Evolutionary conservation across 2,888 invertebrate species (phyloP).

Genomic region (Brachypterus glaber): DNA sequence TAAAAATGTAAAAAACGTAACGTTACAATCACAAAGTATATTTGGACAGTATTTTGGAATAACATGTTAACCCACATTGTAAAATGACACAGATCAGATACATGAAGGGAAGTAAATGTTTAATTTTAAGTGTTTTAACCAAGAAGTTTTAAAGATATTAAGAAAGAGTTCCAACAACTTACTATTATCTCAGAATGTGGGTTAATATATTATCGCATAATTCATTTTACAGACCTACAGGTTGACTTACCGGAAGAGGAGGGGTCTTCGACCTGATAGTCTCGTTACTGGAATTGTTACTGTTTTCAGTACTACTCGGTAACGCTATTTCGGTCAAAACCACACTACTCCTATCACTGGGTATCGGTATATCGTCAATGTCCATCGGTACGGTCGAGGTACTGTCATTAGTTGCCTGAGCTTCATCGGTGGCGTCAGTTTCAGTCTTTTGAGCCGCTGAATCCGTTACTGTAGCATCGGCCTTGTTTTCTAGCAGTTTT

Average conservation of each 20-base stretch:
- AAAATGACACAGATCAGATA: no score
- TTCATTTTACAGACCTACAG: constrained; percentile 27
- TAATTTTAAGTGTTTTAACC: no score
- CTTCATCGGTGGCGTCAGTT: constrained; percentile 16
- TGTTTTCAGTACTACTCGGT: constrained; percentile 15
- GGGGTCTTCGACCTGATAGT: constrained; percentile 17
- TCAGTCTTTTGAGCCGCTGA: constrained; percentile 12
- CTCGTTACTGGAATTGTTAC: constrained; percentile 16
- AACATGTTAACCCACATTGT: no score
- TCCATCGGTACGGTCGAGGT: constrained; percentile 39
- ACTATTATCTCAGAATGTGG: no score
- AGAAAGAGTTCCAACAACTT: no score
- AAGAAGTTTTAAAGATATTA: no score
- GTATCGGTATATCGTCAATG: constrained; percentile 64
- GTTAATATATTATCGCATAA: no score
- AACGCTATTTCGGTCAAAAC: constrained; percentile 33
- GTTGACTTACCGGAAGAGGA: constrained; percentile 20
- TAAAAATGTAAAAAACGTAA: no score
- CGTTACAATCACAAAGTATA: no score
- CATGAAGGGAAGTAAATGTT: no score
- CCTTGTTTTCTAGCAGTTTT: constrained; percentile 58
- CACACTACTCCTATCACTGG: constrained; percentile 36
- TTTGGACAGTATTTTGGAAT: no score
- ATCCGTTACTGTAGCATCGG: constrained; percentile 26
- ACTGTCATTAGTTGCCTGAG: constrained; percentile 10